Evolutionary conservation across 2,888 invertebrate species (phyloP).

Genomic region (Cosmia pyralina): DNA sequence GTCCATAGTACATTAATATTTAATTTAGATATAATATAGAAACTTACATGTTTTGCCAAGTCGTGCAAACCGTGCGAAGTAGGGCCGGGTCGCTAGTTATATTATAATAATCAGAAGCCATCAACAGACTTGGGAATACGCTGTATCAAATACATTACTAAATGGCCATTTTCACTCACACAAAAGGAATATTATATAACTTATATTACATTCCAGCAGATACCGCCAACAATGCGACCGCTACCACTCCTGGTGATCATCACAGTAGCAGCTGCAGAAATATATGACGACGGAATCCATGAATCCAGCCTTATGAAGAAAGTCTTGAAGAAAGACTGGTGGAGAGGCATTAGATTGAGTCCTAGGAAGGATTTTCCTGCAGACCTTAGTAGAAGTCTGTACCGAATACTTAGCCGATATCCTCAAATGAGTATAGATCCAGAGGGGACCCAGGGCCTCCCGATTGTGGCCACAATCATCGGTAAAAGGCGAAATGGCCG

Average conservation of each 20-base stretch:
- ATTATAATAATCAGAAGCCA: neutral
- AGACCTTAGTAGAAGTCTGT: neutral
- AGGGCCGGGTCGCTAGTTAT: too few relatives aligned
- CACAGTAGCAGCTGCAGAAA: constrained; percentile 12
- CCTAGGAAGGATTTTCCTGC: constrained; percentile 12
- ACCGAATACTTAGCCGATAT: constrained; percentile 11
- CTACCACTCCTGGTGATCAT: constrained; percentile 15
- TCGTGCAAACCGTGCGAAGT: too few relatives aligned
- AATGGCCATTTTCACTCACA: too few relatives aligned
- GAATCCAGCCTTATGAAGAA: constrained; percentile 6
- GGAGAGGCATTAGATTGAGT: neutral
- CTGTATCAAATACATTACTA: neutral
- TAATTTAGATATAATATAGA: too few relatives aligned
- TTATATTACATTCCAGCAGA: constrained; percentile 10
- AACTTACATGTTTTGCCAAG: too few relatives aligned
- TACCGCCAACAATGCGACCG: constrained; percentile 11
- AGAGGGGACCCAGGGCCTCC: neutral
- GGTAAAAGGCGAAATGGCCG: neutral
- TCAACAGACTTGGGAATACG: neutral
- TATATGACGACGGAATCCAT: neutral
- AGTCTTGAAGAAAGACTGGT: constrained; percentile 8
- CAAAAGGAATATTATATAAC: neutral
- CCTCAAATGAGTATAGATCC: neutral
- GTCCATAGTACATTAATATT: too few relatives aligned
- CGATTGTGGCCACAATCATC: neutral